Percentiles rank a stretch among this genome's conserved stretches.
Evolutionary conservation across 2,888 invertebrate species (phyloP).

Genomic region (Callinectes sapidus): DNA sequence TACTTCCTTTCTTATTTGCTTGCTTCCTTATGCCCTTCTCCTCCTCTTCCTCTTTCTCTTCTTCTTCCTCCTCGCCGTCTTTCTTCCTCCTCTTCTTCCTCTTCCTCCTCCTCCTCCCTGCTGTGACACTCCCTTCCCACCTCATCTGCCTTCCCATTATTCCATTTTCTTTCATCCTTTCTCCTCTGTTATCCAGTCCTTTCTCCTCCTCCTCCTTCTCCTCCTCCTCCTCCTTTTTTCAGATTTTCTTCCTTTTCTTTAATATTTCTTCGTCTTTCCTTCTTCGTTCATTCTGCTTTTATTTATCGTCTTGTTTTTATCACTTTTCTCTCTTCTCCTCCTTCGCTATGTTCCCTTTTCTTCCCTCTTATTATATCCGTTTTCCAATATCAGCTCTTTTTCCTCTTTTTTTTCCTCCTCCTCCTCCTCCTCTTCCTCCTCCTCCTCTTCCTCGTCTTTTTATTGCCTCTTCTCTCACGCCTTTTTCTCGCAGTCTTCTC

Average conservation of each 20-base stretch:
- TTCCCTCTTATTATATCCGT: background rate
- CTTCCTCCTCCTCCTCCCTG: background rate
- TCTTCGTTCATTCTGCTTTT: background rate
- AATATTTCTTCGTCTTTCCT: background rate
- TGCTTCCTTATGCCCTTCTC: background rate
- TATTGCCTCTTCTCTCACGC: background rate
- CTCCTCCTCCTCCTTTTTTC: background rate
- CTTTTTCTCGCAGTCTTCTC: background rate
- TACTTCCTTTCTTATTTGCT: background rate
- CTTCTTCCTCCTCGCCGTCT: background rate
- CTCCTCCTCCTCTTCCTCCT: background rate
- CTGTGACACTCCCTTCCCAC: background rate
- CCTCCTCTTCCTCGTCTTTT: background rate
- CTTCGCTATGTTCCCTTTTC: background rate
- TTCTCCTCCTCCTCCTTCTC: background rate
- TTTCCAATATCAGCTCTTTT: background rate
- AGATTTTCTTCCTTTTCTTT: background rate
- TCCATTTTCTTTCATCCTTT: background rate
- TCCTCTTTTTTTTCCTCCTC: background rate
- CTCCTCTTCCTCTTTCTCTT: background rate
- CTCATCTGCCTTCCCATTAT: background rate
- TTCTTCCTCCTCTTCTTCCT: conserved; percentile 2
- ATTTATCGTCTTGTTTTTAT: too few species aligned
- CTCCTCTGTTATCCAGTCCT: background rate
- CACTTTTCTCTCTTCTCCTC: background rate